Evolutionary conservation across 2,888 invertebrate genomes (phyloP), one percentile per base, ranked within the genome.

Genomic region (Parapristionchus giblindavisi): DNA sequence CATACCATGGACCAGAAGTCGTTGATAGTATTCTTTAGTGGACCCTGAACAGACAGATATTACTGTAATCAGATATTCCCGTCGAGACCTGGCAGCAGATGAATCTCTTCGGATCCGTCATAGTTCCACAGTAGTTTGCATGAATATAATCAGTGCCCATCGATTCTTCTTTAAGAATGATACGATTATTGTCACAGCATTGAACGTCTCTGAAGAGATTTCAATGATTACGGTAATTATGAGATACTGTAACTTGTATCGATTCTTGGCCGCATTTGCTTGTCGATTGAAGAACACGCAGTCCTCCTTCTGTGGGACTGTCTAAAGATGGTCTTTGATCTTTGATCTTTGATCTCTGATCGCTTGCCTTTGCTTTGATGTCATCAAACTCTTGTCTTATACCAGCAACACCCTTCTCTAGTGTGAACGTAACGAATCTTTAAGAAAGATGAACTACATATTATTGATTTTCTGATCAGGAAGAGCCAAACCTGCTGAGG

Each of bases 1-100:
- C 52, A 68, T 24, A 68, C 52, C 68, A 68, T 68, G 17, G 24
- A n/a, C 68, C 68, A 68, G 24, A 68, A 68, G 52, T 68, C 68
- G 52, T 38, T 38, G 68, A 52, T 52, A 14, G 68, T 68, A 5
- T 51, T 52, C 14, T 34, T 34, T 1, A 68, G 51, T 24, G 68
- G 68, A 29, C 68, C 68, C 68, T 68, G 51, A 21, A 52, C 2
- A 34, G 34, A 27, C 51, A 21, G 29, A 14, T 43, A 40, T 27
- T 21, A 36, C 34, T 21, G 60, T 24, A 21, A 5, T 14, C 8
- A 17, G 40, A 43, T 29, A 43, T 27, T 48, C 48, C 48, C 11
- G 11, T 48, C 48, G n/a, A 32, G 34, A 68, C 68, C 52, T 68
- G 68, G 1, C 51, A 52, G 52, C 68, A 68, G 34, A 68, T 68